Evolutionary conservation across 2,113 vertebrate genomes (phyloP), one percentile per base, ranked within the genome.

Genomic region (Saccopteryx leptura): DNA sequence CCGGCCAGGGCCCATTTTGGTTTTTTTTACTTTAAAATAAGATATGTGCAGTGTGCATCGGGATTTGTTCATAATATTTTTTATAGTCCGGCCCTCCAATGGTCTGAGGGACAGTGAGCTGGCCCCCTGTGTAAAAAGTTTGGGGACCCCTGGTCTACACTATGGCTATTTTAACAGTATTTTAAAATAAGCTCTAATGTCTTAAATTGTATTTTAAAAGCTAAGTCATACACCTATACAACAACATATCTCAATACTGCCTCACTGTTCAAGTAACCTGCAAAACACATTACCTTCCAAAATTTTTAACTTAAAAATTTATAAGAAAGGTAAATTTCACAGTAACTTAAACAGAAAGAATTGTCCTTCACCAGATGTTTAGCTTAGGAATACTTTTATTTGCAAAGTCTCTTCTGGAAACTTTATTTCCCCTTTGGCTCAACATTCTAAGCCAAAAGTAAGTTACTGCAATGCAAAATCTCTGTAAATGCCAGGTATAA

Each of bases 321-420:
- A 72, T 8, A 56, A 17, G 52, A 14, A 91, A 78, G 72, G 75
- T 85, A 93, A 85, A 91, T 66, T 26, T 56, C 56, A 91, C 5
- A 78, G 31, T 52, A 84, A 97, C 24, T 85, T 75, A n/a, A 94
- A 24, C 31, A 74, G 14, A 91, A 85, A 8, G 48, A 21, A 52
- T 92, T 91, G 56, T 93, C 68, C 21, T 31, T 94, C 31, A 87
- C 26, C 14, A 90, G 5, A 83, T 50, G n/a, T 83, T 86, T n/a
- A 91, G 60, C 86, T 95, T 2, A 91, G 33, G 89, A 91, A 93
- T 94, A 50, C 6, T 61, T 93, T 91, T 74, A 78, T 90, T 90
- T 95, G 33, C 75, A 79, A 52, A 79, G 31, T 83, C 13, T 95
- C 71, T 69, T 90, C 28, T 46, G 3, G 24, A 19, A 92, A 94